Evolutionary conservation across 2,113 vertebrate genomes (phyloP).

Genomic region (Spilogale gracilis): DNA sequence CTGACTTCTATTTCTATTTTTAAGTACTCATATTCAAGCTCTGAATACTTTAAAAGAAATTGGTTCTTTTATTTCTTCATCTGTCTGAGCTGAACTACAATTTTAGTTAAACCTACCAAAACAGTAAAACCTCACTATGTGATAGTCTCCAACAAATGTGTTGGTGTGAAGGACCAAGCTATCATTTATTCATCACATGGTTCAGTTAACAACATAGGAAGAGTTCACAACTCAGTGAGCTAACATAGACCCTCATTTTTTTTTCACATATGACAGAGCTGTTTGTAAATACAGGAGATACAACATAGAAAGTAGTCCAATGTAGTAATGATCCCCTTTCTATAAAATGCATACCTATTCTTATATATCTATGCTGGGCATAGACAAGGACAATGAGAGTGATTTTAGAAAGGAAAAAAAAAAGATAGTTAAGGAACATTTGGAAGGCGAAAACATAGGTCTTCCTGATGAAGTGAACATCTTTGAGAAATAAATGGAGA

Average conservation of each 20-base stretch:
- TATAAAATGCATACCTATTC: not conserved
- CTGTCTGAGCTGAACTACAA: not conserved
- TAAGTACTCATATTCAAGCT: not conserved
- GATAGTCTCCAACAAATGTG: not conserved
- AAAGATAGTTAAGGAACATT: not conserved
- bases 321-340: not conserved
- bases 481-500: not conserved
- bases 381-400: not conserved
- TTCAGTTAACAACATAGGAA: not conserved
- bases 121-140: not conserved
- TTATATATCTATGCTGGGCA: not conserved
- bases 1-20: not conserved
- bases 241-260: not conserved
- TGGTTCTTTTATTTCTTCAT: conserved; percentile 10
- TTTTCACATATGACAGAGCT: not conserved
- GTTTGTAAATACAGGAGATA: not conserved
- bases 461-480: not conserved
- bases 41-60: not conserved
- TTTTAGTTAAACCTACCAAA: not conserved
- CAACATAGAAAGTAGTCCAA: not conserved
- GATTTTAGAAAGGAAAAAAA: not conserved
- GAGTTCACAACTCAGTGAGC: not conserved
- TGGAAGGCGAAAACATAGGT: not conserved
- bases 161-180: not conserved
- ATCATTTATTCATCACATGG: not conserved